Conservation (phyloP, 2,113 vertebrate species). For the Macroglossus sobrinus region DNA sequence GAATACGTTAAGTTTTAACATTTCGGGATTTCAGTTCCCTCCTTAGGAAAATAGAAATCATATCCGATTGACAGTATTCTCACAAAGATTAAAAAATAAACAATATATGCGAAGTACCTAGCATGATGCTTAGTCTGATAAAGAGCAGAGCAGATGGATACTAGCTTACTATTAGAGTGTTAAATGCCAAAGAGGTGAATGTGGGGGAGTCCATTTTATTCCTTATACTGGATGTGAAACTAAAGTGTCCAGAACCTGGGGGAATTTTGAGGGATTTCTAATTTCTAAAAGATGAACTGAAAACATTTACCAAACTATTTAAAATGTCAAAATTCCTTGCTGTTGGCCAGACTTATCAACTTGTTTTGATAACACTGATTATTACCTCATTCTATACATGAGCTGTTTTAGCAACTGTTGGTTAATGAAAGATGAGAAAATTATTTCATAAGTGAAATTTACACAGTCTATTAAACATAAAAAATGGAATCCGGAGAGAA, state of each 20-base stretch:
- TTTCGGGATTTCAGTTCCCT: not conserved
- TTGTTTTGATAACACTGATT: not conserved
- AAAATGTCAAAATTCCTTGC: not conserved
- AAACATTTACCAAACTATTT: conserved; percentile 19
- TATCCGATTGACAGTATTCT: not conserved
- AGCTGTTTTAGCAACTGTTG: not conserved
- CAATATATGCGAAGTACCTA: not conserved
- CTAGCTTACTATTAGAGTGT: not conserved
- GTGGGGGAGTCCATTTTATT: not conserved
- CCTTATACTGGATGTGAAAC: not conserved
- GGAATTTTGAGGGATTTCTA: not conserved
- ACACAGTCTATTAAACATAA: not conserved
- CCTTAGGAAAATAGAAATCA: not conserved
- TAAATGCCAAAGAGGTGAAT: not conserved
- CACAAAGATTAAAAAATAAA: conserved; percentile 23
- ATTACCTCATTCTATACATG: not conserved
- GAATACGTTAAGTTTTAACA: conserved; percentile 13
- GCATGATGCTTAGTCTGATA: not conserved
- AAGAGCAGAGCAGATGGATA: not conserved
- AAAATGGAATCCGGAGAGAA: not conserved
- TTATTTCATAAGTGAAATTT: conserved; percentile 33
- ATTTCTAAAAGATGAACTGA: conserved; percentile 23
- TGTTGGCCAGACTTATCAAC: not conserved
- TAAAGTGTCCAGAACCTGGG: not conserved
- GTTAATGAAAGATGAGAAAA: conserved; percentile 3